Base-by-base conservation (phyloP, 2,797 vertebrate genomes). In the Sebastes cheni region DNA sequence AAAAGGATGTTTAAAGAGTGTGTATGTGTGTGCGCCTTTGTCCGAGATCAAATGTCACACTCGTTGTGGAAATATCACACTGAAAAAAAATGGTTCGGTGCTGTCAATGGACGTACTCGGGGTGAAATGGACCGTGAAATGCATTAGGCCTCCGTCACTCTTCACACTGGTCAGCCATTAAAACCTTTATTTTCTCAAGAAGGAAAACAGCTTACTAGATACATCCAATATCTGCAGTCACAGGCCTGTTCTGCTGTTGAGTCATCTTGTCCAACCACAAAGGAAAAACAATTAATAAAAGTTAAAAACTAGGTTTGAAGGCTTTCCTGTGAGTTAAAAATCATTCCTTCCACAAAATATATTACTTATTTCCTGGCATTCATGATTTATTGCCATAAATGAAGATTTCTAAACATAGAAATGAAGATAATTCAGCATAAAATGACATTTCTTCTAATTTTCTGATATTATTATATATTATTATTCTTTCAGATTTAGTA, bases 111-210 rank as follows among this genome's bases (percentile, higher is more conserved):
- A 91, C 59, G 65, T 79, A 77, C 85, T 90, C 81, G 3, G 23
- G 8, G 79, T 77, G 82, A 91, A 93, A 92, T 86, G 80, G 88
- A 88, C 71, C 42, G 16, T 91, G 80, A 89, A 92, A 92, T 81
- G 85, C 84, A 92, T 91, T 86, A 86, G 79, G 80, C 73, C 78
- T 81, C 78, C 46, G 70, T 88, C 85, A 83, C 74, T 82, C 79
- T 88, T 61, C 78, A 80, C 83, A 70, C 75, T 88, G 86, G 82
- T 86, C 87, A 86, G 77, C 77, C 83, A 88, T 88, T 86, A 84
- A 84, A 85, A 78, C 72, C 66, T 89, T 86, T 84, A 82, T 88
- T 91, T 90, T 90, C 84, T 73, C 71, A 71, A 72, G 72, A 85
- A 79, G 75, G 68, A 86, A 88, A 88, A 85, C 83, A 83, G 79